These are phyloP conservation scores for Poecile atricapillus DNA, from an alignment of 2,113 vertebrate genomes.

Conservation along the genomic window DNA sequence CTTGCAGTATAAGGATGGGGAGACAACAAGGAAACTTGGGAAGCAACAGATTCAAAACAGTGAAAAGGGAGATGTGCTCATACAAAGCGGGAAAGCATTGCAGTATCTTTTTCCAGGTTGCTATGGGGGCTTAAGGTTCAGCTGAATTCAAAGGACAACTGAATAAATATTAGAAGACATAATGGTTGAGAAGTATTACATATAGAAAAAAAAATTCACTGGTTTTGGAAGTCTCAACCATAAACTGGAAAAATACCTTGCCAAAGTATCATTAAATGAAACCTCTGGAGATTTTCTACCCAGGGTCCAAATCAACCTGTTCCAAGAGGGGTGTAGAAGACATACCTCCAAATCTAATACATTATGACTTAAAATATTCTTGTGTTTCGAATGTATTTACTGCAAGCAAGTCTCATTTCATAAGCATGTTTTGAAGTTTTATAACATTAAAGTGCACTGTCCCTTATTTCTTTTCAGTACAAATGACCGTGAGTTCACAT, in stretches of 20 bases:
- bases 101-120: background rate
- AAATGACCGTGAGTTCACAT: background rate
- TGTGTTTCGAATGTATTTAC: background rate
- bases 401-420: background rate
- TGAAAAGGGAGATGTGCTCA: background rate
- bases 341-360: background rate
- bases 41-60: background rate
- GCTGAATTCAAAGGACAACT: background rate
- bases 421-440: background rate
- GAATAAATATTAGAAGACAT: background rate
- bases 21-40: background rate
- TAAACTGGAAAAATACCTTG: background rate
- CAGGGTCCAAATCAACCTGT: background rate
- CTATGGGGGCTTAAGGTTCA: background rate
- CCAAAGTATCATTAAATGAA: background rate
- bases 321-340: background rate
- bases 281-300: background rate
- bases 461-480: background rate
- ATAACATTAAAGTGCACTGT: background rate
- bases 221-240: background rate
- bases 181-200: background rate
- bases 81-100: background rate
- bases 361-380: background rate
- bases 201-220: rapidly evolving
- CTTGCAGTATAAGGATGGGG: background rate